Evolutionary conservation across 2,888 invertebrate species (phyloP).

Genomic region (Apoderus coryli): DNA sequence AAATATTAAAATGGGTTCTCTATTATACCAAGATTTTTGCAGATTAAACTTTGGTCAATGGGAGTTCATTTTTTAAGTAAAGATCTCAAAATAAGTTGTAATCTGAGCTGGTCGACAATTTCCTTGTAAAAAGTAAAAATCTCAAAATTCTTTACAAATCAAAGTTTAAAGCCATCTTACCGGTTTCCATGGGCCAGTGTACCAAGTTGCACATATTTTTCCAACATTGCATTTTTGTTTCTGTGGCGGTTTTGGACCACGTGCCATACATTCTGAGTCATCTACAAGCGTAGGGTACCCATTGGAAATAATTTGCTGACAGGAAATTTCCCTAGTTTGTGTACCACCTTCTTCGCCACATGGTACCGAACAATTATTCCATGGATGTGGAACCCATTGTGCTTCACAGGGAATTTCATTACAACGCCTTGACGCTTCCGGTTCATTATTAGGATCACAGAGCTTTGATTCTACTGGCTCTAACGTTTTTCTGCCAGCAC

Average conservation of each 20-base stretch:
- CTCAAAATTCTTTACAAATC: conserved; percentile 7
- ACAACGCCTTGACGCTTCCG: conserved; percentile 55
- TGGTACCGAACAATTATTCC: conserved; percentile 69
- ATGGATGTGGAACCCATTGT: conserved; percentile 61
- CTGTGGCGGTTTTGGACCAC: conserved; percentile 54
- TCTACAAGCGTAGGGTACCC: conserved; percentile 58
- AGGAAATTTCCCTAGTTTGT: conserved; percentile 57
- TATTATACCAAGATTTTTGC: too few species aligned
- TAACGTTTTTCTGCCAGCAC: conserved; percentile 59
- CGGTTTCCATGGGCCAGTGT: conserved; percentile 79
- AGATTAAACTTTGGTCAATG: too few species aligned
- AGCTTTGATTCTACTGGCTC: conserved; percentile 57
- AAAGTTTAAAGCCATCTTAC: conserved; percentile 38
- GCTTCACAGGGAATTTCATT: conserved; percentile 64
- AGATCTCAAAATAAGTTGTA: too few species aligned
- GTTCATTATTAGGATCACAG: conserved; percentile 66
- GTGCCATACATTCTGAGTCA: conserved; percentile 56
- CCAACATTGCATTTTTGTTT: conserved; percentile 62
- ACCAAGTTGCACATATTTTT: conserved; percentile 73
- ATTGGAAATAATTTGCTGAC: conserved; percentile 62
- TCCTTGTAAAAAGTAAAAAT: too few species aligned
- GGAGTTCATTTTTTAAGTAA: too few species aligned
- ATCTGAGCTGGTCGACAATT: too few species aligned
- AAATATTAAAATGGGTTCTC: too few species aligned
- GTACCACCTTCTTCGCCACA: conserved; percentile 56